Evolutionary conservation across 2,797 vertebrate genomes (phyloP).

Genomic region (Microchirus variegatus): DNA sequence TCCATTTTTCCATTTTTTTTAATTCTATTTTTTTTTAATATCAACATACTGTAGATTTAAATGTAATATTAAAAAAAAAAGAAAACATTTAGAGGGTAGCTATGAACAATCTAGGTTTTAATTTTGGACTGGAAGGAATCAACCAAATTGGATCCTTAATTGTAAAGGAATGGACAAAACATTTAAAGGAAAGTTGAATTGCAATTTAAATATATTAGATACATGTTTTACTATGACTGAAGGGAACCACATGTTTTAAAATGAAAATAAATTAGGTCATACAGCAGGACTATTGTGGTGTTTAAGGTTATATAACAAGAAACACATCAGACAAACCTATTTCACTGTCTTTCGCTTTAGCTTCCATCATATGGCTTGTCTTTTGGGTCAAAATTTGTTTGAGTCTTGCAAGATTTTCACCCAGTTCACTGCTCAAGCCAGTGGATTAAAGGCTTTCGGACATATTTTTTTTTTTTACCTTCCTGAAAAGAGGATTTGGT

Average conservation of each 20-base stretch:
- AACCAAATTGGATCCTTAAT: too few species aligned
- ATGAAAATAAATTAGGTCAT: not conserved
- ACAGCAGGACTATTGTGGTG: not conserved
- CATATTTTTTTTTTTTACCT: slow-evolving; percentile 4
- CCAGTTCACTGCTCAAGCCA: slow-evolving; percentile 7
- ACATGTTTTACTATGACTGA: not conserved
- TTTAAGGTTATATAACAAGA: not conserved
- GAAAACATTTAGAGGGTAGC: too few species aligned
- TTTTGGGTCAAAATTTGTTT: slow-evolving; percentile 15
- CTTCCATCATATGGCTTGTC: not conserved
- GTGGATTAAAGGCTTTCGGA: slow-evolving; percentile 34
- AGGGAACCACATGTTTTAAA: not conserved
- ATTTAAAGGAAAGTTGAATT: too few species aligned
- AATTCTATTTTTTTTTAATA: too few species aligned
- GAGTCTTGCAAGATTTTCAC: slow-evolving; percentile 15
- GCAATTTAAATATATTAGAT: too few species aligned
- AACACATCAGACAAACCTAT: too few species aligned
- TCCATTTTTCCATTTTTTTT: too few species aligned
- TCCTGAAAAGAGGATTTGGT: slow-evolving; percentile 33
- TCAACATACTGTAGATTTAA: too few species aligned
- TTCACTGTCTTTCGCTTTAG: not conserved
- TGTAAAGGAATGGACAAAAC: too few species aligned
- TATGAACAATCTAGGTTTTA: too few species aligned
- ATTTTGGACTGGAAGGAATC: too few species aligned
- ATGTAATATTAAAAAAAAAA: too few species aligned